These are phyloP conservation scores for Silurus aristotelis DNA, from an alignment of 2,797 vertebrate species.

Conservation along the genomic window DNA sequence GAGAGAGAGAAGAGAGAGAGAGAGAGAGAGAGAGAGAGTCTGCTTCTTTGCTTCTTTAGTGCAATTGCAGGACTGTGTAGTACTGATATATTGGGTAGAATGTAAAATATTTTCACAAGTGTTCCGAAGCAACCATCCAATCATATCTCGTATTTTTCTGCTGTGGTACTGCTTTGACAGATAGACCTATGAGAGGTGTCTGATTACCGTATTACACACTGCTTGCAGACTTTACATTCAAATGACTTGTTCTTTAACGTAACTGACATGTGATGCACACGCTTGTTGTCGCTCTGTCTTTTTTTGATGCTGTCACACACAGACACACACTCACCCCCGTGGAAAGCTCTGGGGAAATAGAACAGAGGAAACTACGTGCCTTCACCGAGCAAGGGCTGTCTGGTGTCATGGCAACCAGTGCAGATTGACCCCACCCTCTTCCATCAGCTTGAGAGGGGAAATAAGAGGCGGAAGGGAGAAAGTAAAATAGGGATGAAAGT, in stretches of 20 bases:
- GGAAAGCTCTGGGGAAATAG: conserved; percentile 75
- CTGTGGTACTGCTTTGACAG: background rate
- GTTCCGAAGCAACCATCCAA: background rate
- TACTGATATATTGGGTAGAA: background rate
- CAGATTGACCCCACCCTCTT: conserved; percentile 86
- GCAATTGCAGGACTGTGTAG: background rate
- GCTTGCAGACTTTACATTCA: conserved; percentile 24
- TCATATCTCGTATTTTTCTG: background rate
- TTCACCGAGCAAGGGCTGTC: conserved; percentile 87
- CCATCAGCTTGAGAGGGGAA: conserved; percentile 71
- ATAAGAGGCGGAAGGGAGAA: conserved; percentile 59
- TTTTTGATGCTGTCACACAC: conserved; percentile 61
- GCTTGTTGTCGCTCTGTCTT: conserved; percentile 48
- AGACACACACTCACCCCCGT: conserved; percentile 57
- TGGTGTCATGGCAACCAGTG: conserved; percentile 90
- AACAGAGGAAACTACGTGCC: conserved; percentile 85
- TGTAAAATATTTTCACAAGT: background rate
- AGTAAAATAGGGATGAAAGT: conserved; percentile 56
- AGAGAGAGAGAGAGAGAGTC: conserved; percentile 36
- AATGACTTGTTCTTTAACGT: conserved; percentile 43
- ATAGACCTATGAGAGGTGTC: background rate
- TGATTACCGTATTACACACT: conserved; percentile 15
- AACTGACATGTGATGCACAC: conserved; percentile 53
- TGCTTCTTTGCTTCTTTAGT: background rate
- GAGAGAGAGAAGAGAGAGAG: conserved; percentile 25